A percentile compares a stretch with the other conserved stretches of the same genome.
These are phyloP conservation scores for Rhaphigaster nebulosa DNA, from an alignment of 2,888 invertebrate species.

Conservation along the genomic window DNA sequence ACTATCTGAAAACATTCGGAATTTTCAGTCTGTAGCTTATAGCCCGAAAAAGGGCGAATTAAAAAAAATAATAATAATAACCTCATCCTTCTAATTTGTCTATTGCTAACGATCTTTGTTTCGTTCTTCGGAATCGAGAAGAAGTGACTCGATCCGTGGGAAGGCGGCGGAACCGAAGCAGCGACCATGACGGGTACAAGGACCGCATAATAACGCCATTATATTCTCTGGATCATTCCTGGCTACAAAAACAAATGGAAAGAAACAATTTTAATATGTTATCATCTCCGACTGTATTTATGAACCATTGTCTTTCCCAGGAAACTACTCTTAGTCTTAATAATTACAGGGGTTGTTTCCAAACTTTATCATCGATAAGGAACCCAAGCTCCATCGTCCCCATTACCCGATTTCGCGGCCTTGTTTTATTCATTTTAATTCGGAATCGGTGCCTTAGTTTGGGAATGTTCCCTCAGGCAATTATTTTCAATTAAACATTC, in stretches of 20 bases:
- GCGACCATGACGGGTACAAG: slow-evolving; percentile 52
- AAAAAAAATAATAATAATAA: too few relatives aligned
- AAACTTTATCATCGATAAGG: background rate
- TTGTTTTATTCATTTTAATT: background rate
- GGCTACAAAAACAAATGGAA: slow-evolving; percentile 24
- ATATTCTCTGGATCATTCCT: slow-evolving; percentile 20
- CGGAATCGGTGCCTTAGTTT: background rate
- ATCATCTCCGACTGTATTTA: background rate
- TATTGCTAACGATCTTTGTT: background rate
- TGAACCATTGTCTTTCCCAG: slow-evolving; percentile 20
- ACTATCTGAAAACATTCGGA: background rate
- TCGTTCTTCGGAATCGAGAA: background rate
- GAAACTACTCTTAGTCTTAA: background rate
- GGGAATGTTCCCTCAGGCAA: background rate
- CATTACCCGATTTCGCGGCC: background rate
- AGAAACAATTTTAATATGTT: slow-evolving; percentile 37
- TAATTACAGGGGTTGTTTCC: background rate
- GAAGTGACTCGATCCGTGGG: slow-evolving; percentile 14
- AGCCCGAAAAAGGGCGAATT: background rate
- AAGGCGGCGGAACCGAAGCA: background rate
- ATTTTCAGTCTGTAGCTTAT: background rate
- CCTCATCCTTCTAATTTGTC: background rate
- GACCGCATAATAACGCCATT: slow-evolving; percentile 56
- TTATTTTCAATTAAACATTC: background rate
- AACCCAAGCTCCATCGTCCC: background rate